phyloP scores from a whole-genome alignment of 2,797 vertebrate species.

The Bradypus variegatus region DNA sequence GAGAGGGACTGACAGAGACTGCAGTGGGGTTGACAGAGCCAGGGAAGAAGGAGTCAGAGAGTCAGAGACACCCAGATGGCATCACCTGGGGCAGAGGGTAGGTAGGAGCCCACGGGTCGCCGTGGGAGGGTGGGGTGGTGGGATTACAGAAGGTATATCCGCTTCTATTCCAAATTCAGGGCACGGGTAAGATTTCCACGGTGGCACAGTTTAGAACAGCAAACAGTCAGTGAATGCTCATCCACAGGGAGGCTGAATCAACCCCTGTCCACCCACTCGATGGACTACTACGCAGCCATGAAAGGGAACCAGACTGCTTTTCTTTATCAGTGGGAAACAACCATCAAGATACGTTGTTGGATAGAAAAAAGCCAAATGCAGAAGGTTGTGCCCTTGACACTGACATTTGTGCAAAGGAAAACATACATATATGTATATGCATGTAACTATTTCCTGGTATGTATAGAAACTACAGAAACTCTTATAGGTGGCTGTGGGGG shows the following conservation, averaged over 20 bases:
- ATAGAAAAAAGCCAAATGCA: background rate
- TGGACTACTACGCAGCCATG: background rate
- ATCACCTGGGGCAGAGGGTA: background rate
- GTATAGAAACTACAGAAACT: background rate
- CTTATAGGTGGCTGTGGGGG: background rate
- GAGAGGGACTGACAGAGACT: background rate
- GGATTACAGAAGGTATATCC: too few relatives aligned
- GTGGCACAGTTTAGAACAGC: background rate
- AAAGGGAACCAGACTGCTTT: background rate
- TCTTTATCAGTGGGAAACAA: background rate
- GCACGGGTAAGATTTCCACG: fast-evolving
- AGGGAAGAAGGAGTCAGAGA: background rate
- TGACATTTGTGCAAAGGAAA: background rate
- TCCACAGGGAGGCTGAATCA: background rate
- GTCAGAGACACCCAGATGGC: background rate
- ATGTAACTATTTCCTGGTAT: background rate
- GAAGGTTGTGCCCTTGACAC: background rate
- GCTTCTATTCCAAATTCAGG: background rate
- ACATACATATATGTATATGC: fast-evolving
- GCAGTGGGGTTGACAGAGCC: background rate
- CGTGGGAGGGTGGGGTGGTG: background rate
- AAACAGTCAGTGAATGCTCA: fast-evolving
- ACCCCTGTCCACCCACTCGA: background rate
- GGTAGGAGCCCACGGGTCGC: background rate
- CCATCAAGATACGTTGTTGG: background rate